A percentile compares a stretch with the other conserved stretches of the same genome.
These are phyloP conservation scores for Cygnus buccinator DNA, from an alignment of 2,113 vertebrate genomes.

Conservation along the genomic window DNA sequence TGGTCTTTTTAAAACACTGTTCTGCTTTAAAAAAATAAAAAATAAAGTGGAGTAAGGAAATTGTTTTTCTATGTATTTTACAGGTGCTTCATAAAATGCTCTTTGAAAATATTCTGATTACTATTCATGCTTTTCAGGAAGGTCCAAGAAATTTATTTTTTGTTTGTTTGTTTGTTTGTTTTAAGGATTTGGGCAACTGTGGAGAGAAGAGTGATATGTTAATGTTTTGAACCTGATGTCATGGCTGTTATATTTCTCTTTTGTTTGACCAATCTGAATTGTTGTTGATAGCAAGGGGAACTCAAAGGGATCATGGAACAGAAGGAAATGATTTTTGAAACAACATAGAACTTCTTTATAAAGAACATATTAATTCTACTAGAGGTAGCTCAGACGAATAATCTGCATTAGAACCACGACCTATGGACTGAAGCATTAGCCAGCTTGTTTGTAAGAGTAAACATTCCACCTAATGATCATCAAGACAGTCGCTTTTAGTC, in stretches of 20 bases:
- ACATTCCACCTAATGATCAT: not conserved
- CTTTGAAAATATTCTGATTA: not conserved
- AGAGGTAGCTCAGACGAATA: not conserved
- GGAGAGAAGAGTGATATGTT: not conserved
- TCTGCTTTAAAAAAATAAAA: not conserved
- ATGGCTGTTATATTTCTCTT: not conserved
- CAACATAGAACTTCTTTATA: not conserved
- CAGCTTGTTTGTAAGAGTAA: not conserved
- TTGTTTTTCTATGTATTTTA: not conserved
- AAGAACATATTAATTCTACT: not conserved
- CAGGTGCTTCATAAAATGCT: not conserved
- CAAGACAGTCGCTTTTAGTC: not conserved
- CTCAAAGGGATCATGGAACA: not conserved
- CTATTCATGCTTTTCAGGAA: not conserved
- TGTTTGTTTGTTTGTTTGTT: not conserved
- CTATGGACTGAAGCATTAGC: not conserved
- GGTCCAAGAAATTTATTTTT: not conserved
- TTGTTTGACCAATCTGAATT: not conserved
- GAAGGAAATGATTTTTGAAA: conserved; percentile 9
- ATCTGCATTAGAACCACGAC: not conserved
- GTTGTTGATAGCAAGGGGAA: not conserved
- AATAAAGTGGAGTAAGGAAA: rapidly evolving
- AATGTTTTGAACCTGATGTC: not conserved
- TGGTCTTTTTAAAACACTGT: not conserved
- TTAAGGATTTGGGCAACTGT: not conserved